Base-by-base conservation (phyloP, 2,797 vertebrate species). In the Sebastolobus alascanus region DNA sequence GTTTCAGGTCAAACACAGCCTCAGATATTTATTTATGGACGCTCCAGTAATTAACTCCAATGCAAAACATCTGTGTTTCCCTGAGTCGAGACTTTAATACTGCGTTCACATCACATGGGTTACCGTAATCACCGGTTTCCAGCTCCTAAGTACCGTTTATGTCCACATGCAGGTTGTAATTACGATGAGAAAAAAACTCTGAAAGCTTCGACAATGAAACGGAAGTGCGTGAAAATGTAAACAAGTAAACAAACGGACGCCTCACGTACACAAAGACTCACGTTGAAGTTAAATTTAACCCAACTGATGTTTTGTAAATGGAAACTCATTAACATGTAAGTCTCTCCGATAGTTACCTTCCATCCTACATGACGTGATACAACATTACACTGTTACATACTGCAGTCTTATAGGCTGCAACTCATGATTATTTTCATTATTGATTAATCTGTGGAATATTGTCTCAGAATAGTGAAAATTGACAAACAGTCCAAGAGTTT, bases 11-110 rank as follows among this genome's bases (percentile, higher is more conserved):
- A 10, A 52, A 63, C 3, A 3, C 20, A 54, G 43, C 5, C 29
- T 25, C 7, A 3, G 20, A 16, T 61, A 20, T 72, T 43, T 46
- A 46, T 25, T 25, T 14, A 25, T 9, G 38, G 27, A 37, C 6
- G 40, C 2, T 64, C 31, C 46, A 9, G 60, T 29, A 22, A 66
- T 56, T 31, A 66, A 31, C 43, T 54, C 10, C 6, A 18, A 43
- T 37, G 46, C 16, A 29, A 40, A 74, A 38, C 72, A 73, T 63
- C 16, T 54, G 72, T n/a, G 59, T 25, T 8, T 72, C 38, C 29
- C 70, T 2, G 40, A 61, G 20, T 20, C 7, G 6, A 25, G 54
- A 27, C 54, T 14, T 27, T 8, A 50, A 12, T 38, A 33, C 46
- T 29, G 33, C 7, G 63, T 22, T 66, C 14, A 43, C 5, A 52